Percentiles rank a stretch among this genome's conserved stretches.
phyloP scores from a whole-genome alignment of 2,113 vertebrate species.

The Potamarius usumacintae region DNA sequence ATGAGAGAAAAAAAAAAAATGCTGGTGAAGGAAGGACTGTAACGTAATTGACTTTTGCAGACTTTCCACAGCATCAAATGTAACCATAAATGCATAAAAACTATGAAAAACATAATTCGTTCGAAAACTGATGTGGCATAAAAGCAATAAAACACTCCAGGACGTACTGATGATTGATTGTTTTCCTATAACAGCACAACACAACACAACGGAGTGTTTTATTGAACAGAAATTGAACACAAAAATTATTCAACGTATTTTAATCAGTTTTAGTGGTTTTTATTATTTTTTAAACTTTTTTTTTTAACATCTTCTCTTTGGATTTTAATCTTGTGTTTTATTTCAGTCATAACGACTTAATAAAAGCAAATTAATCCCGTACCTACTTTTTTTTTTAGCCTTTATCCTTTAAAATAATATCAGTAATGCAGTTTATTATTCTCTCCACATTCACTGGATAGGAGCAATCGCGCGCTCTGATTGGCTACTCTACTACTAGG shows the following conservation, averaged over 20 bases:
- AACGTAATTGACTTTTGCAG: neutral
- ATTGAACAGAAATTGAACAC: too few species aligned
- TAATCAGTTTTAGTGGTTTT: neutral
- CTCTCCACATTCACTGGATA: too few species aligned
- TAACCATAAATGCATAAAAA: neutral
- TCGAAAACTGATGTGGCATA: neutral
- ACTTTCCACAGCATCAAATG: neutral
- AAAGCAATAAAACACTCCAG: neutral
- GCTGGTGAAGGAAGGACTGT: neutral
- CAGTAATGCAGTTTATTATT: neutral
- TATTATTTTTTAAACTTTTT: too few species aligned
- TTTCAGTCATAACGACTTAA: neutral
- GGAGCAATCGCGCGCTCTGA: too few species aligned
- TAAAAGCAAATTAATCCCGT: neutral
- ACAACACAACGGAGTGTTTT: too few species aligned
- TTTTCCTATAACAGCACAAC: neutral
- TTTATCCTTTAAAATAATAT: neutral
- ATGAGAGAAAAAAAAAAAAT: neutral
- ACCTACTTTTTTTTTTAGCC: too few species aligned
- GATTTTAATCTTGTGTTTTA: neutral
- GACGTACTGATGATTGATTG: neutral
- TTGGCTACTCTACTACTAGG: too few species aligned
- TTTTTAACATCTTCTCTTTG: too few species aligned
- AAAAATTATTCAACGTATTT: neutral
- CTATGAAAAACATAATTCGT: neutral